Evolutionary conservation across 2,113 vertebrate species (phyloP).

Genomic region (Atlantisia rogersi): DNA sequence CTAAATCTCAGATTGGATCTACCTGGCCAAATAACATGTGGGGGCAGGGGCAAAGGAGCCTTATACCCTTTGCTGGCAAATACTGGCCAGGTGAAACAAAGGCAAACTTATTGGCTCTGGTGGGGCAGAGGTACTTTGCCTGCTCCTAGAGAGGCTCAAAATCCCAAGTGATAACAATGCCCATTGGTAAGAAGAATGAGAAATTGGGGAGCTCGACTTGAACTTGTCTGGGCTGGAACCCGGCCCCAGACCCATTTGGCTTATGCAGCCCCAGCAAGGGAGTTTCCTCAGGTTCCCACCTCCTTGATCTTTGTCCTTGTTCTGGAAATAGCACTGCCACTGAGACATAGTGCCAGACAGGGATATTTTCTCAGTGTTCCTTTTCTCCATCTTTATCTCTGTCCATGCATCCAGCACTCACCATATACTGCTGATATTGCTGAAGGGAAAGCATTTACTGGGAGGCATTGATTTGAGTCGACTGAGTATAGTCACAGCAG

Average conservation of each 20-base stretch:
- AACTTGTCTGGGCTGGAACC: neutral
- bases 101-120: neutral
- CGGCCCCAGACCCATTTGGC: accelerated
- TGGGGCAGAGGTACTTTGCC: neutral
- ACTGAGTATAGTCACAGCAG: neutral
- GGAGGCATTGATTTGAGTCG: neutral
- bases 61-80: neutral
- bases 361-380: neutral
- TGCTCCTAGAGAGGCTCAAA: neutral
- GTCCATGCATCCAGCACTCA: neutral
- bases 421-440: neutral
- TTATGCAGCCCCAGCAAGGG: neutral
- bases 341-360: neutral
- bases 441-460: conserved; percentile 13
- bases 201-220: neutral
- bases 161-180: neutral
- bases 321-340: neutral
- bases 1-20: neutral
- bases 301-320: neutral
- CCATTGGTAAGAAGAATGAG: neutral
- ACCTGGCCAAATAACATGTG: neutral
- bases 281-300: neutral
- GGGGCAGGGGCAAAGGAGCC: neutral
- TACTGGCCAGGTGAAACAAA: neutral
- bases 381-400: neutral